phyloP scores from a whole-genome alignment of 2,797 vertebrate genomes.

The Glossophaga mutica region DNA sequence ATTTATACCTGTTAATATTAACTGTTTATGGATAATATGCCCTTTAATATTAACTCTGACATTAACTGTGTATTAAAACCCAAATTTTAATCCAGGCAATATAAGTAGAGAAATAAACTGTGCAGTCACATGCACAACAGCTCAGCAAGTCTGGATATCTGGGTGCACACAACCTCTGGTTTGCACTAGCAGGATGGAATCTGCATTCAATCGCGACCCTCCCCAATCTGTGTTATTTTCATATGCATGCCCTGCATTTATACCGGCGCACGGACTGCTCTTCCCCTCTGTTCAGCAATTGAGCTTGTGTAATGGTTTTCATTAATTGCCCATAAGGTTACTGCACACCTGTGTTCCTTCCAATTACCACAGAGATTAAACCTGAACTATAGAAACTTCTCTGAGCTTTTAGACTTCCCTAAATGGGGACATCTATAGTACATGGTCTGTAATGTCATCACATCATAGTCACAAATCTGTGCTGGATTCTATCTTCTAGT shows the following conservation, averaged over 20 bases:
- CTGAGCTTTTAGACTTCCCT: background rate
- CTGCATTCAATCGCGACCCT: conserved; percentile 31
- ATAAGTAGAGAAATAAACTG: background rate
- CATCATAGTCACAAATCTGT: background rate
- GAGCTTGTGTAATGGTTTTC: conserved; percentile 64
- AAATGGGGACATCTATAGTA: background rate
- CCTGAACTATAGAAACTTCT: conserved; percentile 41
- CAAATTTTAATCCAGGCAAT: background rate
- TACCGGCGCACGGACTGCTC: background rate
- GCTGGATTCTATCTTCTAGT: background rate
- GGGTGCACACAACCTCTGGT: conserved; percentile 39
- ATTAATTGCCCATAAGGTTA: conserved; percentile 72
- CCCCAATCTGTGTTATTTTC: background rate
- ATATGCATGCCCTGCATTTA: conserved; percentile 53
- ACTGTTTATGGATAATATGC: background rate
- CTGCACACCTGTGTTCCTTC: conserved; percentile 34
- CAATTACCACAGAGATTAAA: background rate
- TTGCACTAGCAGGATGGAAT: conserved; percentile 42
- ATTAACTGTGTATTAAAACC: background rate
- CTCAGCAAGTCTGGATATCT: background rate
- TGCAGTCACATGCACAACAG: conserved; percentile 50
- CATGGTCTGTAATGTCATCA: background rate
- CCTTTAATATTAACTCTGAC: conserved; percentile 38
- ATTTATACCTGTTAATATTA: background rate
- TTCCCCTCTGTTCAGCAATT: conserved; percentile 47